phyloP scores from a whole-genome alignment of 64 coral and sea anemone species.

The Montipora capricornis region DNA sequence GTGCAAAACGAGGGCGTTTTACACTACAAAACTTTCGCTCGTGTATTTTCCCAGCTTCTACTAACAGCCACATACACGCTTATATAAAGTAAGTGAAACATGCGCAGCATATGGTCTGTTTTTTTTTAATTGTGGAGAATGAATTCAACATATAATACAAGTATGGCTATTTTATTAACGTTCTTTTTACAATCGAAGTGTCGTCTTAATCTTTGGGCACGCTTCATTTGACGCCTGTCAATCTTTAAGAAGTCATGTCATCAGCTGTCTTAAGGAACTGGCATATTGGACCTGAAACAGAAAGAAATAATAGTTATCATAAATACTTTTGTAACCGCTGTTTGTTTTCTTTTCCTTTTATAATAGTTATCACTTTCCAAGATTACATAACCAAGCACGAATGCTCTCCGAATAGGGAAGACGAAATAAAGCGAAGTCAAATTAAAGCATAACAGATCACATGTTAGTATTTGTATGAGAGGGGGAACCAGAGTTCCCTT shows the following conservation, averaged over 20 bases:
- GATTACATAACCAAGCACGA: too few species aligned
- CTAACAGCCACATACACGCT: not conserved
- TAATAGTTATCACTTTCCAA: too few species aligned
- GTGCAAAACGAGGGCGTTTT: not conserved
- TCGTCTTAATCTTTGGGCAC: not conserved
- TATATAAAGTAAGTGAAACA: not conserved
- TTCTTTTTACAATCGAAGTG: not conserved
- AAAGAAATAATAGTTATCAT: too few species aligned
- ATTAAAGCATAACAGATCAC: too few species aligned
- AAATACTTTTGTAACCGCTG: too few species aligned
- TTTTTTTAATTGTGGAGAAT: not conserved
- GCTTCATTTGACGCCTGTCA: not conserved
- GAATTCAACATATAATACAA: not conserved
- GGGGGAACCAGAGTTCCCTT: too few species aligned
- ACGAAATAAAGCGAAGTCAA: too few species aligned
- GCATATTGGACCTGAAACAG: not conserved
- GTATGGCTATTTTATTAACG: not conserved
- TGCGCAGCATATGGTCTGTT: not conserved
- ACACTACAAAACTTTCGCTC: too few species aligned
- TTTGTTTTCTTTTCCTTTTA: too few species aligned
- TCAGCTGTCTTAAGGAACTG: not conserved
- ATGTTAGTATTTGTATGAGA: too few species aligned
- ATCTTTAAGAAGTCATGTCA: not conserved
- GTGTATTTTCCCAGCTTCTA: too few species aligned
- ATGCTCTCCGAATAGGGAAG: too few species aligned